These are phyloP conservation scores for Phalacrocorax brasilianus DNA, from an alignment of 2,113 vertebrate genomes.

Conservation along the genomic window DNA sequence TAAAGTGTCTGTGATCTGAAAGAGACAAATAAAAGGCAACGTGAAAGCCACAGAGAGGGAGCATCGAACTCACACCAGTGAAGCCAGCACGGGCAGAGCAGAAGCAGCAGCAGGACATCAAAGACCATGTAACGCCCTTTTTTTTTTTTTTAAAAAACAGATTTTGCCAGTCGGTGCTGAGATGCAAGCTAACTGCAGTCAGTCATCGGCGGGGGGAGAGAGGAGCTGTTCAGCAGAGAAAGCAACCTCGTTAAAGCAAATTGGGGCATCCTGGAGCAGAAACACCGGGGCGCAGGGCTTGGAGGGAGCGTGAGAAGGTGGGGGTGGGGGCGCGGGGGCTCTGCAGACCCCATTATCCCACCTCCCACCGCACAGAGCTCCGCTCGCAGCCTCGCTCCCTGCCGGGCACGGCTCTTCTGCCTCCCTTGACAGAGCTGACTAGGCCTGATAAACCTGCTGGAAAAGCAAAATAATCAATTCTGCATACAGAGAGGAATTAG, in stretches of 20 bases:
- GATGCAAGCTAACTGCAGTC: background rate
- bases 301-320: background rate
- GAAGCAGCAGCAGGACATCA: background rate
- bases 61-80: background rate
- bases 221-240: background rate
- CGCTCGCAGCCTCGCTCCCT: background rate
- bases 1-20: background rate
- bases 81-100: background rate
- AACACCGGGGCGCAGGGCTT: fast-evolving
- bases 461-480: background rate
- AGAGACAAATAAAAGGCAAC: background rate
- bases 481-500: background rate
- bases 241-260: background rate
- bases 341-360: background rate
- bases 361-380: background rate
- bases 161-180: background rate
- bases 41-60: background rate
- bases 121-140: fast-evolving
- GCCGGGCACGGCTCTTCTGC: background rate
- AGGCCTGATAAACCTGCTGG: background rate
- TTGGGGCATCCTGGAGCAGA: background rate
- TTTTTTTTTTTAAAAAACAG: background rate
- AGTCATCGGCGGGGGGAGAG: background rate
- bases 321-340: background rate
- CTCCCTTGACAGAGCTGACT: background rate